phyloP scores from a whole-genome alignment of 1,140 invertebrate species.

The Gryon sp. region DNA sequence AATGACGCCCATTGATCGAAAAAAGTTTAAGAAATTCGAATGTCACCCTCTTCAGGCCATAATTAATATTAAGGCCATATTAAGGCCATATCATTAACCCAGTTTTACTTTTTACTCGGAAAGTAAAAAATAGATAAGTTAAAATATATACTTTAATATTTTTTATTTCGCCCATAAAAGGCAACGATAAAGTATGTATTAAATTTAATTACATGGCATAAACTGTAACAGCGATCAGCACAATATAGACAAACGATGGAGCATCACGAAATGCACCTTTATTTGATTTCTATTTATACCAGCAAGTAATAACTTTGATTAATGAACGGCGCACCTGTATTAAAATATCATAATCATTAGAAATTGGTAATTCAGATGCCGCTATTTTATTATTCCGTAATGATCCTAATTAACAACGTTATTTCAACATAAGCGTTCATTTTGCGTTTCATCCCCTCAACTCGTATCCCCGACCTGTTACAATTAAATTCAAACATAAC shows the following conservation, averaged over 20 bases:
- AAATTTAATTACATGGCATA: too few relatives aligned
- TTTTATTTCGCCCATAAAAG: too few relatives aligned
- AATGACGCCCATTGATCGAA: too few relatives aligned
- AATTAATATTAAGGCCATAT: too few relatives aligned
- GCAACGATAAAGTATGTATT: too few relatives aligned
- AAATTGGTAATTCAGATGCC: slow-evolving; percentile 43
- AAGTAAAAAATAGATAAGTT: too few relatives aligned
- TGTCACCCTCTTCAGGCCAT: too few relatives aligned
- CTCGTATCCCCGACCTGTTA: slow-evolving; percentile 24
- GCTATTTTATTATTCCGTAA: slow-evolving; percentile 53
- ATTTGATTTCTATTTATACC: slow-evolving; percentile 58
- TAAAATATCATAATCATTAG: slow-evolving; percentile 62
- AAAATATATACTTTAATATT: too few relatives aligned
- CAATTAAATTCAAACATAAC: slow-evolving; percentile 33
- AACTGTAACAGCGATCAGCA: slow-evolving; percentile 9
- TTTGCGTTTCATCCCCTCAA: too few relatives aligned
- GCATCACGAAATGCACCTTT: slow-evolving; percentile 47
- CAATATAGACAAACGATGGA: slow-evolving; percentile 36
- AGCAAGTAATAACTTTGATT: slow-evolving; percentile 49
- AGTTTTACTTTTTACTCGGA: too few relatives aligned
- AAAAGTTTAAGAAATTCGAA: too few relatives aligned
- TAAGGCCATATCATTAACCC: too few relatives aligned
- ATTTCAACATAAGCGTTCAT: slow-evolving; percentile 32
- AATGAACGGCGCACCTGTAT: slow-evolving; percentile 52
- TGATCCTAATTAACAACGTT: slow-evolving; percentile 52